A percentile compares a stretch with the other conserved stretches of the same genome.
Evolutionary conservation across 2,113 vertebrate species (phyloP).

Genomic region (Mastomys coucha): DNA sequence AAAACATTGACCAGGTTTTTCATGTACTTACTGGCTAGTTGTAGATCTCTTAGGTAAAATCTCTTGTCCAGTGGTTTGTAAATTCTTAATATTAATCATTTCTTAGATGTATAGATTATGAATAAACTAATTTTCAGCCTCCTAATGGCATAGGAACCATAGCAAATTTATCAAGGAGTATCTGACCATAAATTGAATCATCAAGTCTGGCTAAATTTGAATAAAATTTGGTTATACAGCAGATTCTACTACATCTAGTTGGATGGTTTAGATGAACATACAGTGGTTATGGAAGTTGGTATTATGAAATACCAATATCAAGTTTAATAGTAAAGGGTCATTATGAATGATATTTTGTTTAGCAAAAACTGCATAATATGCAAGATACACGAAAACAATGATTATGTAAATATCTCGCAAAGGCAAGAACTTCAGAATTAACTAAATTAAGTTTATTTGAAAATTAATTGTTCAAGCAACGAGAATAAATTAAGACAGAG

Average conservation of each 20-base stretch:
- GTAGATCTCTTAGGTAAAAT: background rate
- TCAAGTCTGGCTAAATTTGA: background rate
- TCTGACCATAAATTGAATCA: background rate
- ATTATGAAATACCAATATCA: background rate
- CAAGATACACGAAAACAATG: background rate
- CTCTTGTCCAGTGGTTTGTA: background rate
- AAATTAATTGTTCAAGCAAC: background rate
- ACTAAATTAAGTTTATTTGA: conserved; percentile 26
- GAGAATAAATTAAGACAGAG: conserved; percentile 7
- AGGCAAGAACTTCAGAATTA: background rate
- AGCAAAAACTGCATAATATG: background rate
- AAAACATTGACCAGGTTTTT: background rate
- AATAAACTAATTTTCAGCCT: conserved; percentile 31
- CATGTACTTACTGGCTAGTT: background rate
- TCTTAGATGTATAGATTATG: background rate
- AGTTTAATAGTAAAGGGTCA: background rate
- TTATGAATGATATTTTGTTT: background rate
- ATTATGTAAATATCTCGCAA: background rate
- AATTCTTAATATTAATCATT: background rate
- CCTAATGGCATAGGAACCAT: background rate
- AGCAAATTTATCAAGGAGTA: background rate
- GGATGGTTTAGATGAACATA: background rate
- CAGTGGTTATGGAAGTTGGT: background rate
- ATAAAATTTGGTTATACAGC: background rate
- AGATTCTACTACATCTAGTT: background rate